Evolutionary conservation across 2,797 vertebrate genomes (phyloP).

Genomic region (Kryptopterus vitreolus): DNA sequence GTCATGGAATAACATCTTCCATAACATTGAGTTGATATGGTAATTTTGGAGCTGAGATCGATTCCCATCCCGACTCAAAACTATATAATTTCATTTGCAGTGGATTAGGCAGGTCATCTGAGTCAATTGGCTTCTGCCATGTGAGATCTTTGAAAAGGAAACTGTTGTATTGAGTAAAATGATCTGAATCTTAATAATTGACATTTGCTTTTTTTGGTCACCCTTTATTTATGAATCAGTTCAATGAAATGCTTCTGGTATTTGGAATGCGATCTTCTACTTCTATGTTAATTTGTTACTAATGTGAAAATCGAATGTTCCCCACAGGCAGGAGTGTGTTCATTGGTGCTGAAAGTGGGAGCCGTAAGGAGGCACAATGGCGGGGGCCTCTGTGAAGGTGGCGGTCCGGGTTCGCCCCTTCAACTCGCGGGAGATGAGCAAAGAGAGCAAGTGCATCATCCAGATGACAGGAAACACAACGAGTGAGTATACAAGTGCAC

Average conservation of each 20-base stretch:
- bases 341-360: slow-evolving; percentile 49
- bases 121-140: slow-evolving; percentile 7
- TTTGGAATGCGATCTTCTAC: not conserved
- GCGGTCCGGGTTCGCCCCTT: slow-evolving; percentile 97
- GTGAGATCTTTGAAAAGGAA: not conserved
- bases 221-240: not conserved
- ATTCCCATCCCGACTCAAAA: slow-evolving; percentile 15
- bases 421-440: slow-evolving; percentile 91
- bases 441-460: slow-evolving; percentile 97
- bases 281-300: not conserved
- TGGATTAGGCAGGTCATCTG: slow-evolving; percentile 14
- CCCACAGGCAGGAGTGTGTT: slow-evolving; percentile 52
- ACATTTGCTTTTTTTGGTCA: not conserved
- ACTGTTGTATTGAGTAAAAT: not conserved
- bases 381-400: slow-evolving; percentile 98
- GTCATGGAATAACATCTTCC: not conserved
- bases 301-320: not conserved
- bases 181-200: not conserved
- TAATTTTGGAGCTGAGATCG: slow-evolving; percentile 28
- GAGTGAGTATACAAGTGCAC: slow-evolving; percentile 80
- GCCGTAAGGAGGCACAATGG: slow-evolving; percentile 76
- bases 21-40: slow-evolving; percentile 12
- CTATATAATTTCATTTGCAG: slow-evolving; percentile 43
- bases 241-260: not conserved
- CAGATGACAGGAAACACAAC: slow-evolving; percentile 98